Conservation (phyloP, 2,888 invertebrate genomes). For the Phorcus lineatus region DNA sequence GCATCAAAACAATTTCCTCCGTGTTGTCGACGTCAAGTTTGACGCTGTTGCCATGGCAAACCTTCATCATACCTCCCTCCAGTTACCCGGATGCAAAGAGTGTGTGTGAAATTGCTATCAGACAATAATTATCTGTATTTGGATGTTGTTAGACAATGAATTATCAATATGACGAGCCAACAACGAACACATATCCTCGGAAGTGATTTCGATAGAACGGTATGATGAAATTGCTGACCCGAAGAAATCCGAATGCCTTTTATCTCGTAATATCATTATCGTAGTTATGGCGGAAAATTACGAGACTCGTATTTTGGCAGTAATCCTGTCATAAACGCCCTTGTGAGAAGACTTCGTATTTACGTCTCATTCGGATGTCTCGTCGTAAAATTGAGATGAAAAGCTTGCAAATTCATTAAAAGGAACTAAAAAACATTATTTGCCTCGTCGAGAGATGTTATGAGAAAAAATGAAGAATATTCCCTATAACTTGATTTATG, state of each 20-base stretch:
- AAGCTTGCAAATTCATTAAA: slow-evolving; percentile 14
- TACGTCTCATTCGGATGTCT: slow-evolving; percentile 14
- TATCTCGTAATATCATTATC: slow-evolving; percentile 12
- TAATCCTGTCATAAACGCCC: not conserved
- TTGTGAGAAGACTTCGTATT: not conserved
- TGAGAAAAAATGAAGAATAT: too few species aligned
- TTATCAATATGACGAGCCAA: slow-evolving; percentile 18
- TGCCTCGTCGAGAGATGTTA: not conserved
- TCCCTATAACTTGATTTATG: too few species aligned
- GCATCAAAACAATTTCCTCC: slow-evolving; percentile 8
- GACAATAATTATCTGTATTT: not conserved
- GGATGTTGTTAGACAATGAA: slow-evolving; percentile 9
- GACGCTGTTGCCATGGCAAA: not conserved
- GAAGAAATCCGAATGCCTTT: slow-evolving; percentile 6
- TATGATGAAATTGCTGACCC: slow-evolving; percentile 24
- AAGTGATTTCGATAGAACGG: slow-evolving; percentile 9
- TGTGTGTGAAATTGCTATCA: slow-evolving; percentile 5
- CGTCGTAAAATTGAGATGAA: slow-evolving; percentile 14
- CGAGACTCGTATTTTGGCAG: not conserved
- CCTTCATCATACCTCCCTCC: not conserved
- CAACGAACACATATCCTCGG: not conserved
- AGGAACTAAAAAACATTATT: not conserved
- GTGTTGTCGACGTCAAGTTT: too few species aligned
- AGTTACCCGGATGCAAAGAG: not conserved
- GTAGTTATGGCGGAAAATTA: slow-evolving; percentile 21